Conservation (phyloP, 2,797 vertebrate species). For the Brotula barbata region DNA sequence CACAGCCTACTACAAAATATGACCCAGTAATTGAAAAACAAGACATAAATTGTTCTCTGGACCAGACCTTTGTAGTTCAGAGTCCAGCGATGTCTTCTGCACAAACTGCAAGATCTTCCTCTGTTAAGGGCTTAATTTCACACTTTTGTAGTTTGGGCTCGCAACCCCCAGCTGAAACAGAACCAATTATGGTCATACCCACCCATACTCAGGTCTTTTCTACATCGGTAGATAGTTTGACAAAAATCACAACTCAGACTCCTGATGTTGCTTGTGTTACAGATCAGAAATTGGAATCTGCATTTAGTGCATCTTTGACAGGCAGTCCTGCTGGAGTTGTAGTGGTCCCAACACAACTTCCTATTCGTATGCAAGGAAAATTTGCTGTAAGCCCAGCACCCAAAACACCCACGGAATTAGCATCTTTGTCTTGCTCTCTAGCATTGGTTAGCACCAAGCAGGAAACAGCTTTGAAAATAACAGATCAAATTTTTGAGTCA, state of each 20-base stretch:
- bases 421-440: conserved; percentile 7
- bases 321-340: neutral
- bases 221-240: conserved; percentile 18
- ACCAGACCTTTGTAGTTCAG: conserved; percentile 21
- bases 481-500: conserved; percentile 3
- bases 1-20: conserved; percentile 27
- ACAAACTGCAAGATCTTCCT: conserved; percentile 25
- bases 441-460: conserved; percentile 6
- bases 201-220: conserved; percentile 15
- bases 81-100: conserved; percentile 22
- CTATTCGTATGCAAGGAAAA: conserved; percentile 11
- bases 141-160: conserved; percentile 57
- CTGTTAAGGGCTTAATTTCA: conserved; percentile 71
- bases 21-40: conserved; percentile 10
- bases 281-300: neutral
- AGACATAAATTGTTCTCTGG: conserved; percentile 14
- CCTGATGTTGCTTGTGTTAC: conserved; percentile 8
- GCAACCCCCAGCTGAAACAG: conserved; percentile 27
- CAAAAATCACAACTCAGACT: conserved; percentile 11
- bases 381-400: conserved; percentile 20
- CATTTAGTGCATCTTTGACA: neutral
- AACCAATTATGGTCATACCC: conserved; percentile 18
- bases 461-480: conserved; percentile 14
- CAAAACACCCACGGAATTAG: conserved; percentile 17
- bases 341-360: neutral